Base-by-base conservation (phyloP, 2,113 vertebrate genomes). In the Indicator indicator region DNA sequence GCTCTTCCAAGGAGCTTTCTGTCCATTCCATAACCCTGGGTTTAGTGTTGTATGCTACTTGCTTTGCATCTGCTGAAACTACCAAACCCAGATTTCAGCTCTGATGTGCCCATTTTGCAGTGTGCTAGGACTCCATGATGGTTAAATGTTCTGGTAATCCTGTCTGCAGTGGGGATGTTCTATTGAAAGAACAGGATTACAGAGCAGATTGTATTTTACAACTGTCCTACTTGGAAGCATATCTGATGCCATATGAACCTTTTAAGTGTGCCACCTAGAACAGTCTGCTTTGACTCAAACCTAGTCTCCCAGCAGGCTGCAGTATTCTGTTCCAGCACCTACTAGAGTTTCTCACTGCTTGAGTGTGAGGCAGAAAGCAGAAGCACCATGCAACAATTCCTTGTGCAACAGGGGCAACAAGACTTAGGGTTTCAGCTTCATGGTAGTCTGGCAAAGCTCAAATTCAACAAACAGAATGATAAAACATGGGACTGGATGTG, bases 181-280 rank as follows among this genome's bases (percentile, higher is more conserved):
- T 84, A 27, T 74, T 91, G 48, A 21, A 63, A 83, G 69, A 83
- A 32, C 44, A 46, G 42, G 54, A 71, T 88, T 42, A 6, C 52
- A 54, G 86, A 88, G 73, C 90, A 92, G 83, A 60, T 48, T 76
- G 79, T 83, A 16, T 88, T 89, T 89, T 90, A 73, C 46, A 70
- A 64, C 79, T 88, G 71, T 67, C 86, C 72, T 77, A 67, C 69
- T 86, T 94, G 92, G 90, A 93, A 94, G 23, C 24, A 1, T 48
- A 30, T 92, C 73, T 90, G 52, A 42, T 2, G 6, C 83, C 86
- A 67, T 85, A 64, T 59, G 92, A 94, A 52, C 68, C 42, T 27
- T 80, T 86, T 74, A 86, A 90, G 32, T 56, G 80, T 96, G 77
- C 77, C 58, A 86, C 68, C 77, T 40, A 83, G 86, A 92, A 55